Evolutionary conservation across 2,888 invertebrate genomes (phyloP).

Genomic region (Zygogramma bicolorata): DNA sequence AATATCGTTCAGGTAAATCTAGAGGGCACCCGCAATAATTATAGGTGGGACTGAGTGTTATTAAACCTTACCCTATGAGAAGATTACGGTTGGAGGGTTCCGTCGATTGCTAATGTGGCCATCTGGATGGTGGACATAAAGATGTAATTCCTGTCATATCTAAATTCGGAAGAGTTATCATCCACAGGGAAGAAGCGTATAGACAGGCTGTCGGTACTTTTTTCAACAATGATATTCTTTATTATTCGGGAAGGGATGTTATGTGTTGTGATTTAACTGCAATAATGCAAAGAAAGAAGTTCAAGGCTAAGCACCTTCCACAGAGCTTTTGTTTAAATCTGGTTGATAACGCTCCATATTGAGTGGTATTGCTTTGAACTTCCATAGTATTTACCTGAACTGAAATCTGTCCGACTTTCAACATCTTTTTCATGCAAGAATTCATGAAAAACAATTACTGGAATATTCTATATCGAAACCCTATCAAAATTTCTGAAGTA

Average conservation of each 20-base stretch:
- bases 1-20: constrained; percentile 56
- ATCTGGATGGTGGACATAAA: neutral
- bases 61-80: neutral
- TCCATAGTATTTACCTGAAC: too few species aligned
- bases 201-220: neutral
- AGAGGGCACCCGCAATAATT: constrained; percentile 59
- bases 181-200: neutral
- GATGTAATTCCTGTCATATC: neutral
- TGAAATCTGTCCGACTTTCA: too few species aligned
- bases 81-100: neutral
- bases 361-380: too few species aligned
- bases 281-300: too few species aligned
- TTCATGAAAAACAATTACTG: too few species aligned
- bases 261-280: neutral
- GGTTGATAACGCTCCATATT: too few species aligned
- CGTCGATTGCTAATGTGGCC: neutral
- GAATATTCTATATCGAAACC: too few species aligned
- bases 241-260: neutral
- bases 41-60: constrained; percentile 52
- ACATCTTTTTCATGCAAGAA: too few species aligned
- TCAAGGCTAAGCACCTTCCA: too few species aligned
- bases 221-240: neutral
- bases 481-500: too few species aligned
- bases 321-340: too few species aligned
- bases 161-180: neutral